These are phyloP conservation scores for Leptura quadrifasciata DNA, from an alignment of 2,888 invertebrate genomes.

Conservation along the genomic window DNA sequence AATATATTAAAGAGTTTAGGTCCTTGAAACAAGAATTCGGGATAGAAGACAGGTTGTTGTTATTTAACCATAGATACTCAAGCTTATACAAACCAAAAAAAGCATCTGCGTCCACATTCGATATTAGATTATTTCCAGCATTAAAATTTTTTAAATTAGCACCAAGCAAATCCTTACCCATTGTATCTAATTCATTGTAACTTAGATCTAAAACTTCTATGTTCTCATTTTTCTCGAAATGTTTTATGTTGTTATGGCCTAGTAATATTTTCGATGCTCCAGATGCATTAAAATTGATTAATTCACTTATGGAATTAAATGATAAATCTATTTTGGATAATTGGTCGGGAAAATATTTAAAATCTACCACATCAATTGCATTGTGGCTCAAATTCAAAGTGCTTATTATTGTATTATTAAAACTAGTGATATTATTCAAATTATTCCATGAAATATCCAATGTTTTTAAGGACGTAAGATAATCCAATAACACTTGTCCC, in stretches of 20 bases:
- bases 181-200: slow-evolving; percentile 8
- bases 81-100: slow-evolving; percentile 23
- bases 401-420: background rate
- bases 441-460: slow-evolving; percentile 28
- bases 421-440: slow-evolving; percentile 15
- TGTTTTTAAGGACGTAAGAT: background rate
- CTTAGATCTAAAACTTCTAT: background rate
- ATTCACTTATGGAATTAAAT: slow-evolving; percentile 8
- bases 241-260: slow-evolving; percentile 5
- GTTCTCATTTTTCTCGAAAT: slow-evolving; percentile 10
- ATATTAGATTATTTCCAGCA: slow-evolving; percentile 26
- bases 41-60: slow-evolving; percentile 32
- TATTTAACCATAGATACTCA: slow-evolving; percentile 6
- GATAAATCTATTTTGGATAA: slow-evolving; percentile 2
- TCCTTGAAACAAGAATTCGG: slow-evolving; percentile 37
- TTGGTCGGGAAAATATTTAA: background rate
- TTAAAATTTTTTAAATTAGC: background rate
- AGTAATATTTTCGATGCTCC: background rate
- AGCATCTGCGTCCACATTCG: background rate
- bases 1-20: slow-evolving; percentile 4
- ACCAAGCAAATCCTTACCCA: slow-evolving; percentile 11
- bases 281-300: slow-evolving; percentile 14
- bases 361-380: slow-evolving; percentile 20
- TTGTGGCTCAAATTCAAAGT: slow-evolving; percentile 22
- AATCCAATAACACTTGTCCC: background rate